Evolutionary conservation across 2,888 invertebrate species (phyloP).

Genomic region (Scaptomyza reducta): DNA sequence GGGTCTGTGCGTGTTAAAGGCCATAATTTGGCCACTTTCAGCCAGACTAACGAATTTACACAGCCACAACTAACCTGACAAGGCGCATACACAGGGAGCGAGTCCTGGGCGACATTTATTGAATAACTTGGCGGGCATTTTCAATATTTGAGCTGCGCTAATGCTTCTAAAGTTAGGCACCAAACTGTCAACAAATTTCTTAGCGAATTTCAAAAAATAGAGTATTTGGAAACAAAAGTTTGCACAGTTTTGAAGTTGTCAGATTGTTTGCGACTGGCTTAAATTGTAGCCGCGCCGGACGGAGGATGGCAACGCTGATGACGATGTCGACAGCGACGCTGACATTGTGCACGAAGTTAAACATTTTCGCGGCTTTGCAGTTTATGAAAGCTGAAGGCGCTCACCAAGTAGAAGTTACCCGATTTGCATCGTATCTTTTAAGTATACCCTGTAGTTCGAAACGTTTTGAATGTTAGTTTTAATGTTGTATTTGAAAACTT

Average conservation of each 20-base stretch:
- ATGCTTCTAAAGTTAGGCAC: conserved; percentile 63
- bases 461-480: background rate
- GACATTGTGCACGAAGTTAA: conserved; percentile 68
- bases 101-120: conserved; percentile 66
- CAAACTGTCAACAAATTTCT: conserved; percentile 72
- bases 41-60: conserved; percentile 32
- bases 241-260: conserved; percentile 57
- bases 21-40: conserved; percentile 71
- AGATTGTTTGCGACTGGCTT: conserved; percentile 56
- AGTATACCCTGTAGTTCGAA: background rate
- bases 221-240: conserved; percentile 56
- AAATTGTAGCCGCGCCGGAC: conserved; percentile 50
- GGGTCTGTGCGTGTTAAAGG: conserved; percentile 57
- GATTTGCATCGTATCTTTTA: conserved; percentile 15
- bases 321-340: conserved; percentile 55
- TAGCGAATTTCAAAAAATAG: conserved; percentile 49
- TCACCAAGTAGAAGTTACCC: conserved; percentile 9
- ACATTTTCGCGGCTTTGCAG: conserved; percentile 66
- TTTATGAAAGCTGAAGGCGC: conserved; percentile 52
- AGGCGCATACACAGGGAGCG: conserved; percentile 30
- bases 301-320: conserved; percentile 26
- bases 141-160: conserved; percentile 74
- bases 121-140: conserved; percentile 71
- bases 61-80: conserved; percentile 57
- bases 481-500: background rate